Conservation (phyloP, 2,888 invertebrate genomes). For the Lottia gigantea region DNA sequence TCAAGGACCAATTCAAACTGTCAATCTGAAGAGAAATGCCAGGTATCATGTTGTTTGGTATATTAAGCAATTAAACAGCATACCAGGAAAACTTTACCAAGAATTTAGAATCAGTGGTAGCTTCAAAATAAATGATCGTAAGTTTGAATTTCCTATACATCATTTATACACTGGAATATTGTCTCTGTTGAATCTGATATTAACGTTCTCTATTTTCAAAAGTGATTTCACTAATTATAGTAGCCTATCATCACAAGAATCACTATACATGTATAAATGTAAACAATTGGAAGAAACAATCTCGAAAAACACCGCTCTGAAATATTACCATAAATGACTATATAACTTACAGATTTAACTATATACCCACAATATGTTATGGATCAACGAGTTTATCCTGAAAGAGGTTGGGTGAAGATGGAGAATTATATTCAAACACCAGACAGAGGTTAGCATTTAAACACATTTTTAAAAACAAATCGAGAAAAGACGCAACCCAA, state of each 20-base stretch:
- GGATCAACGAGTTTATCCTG: neutral
- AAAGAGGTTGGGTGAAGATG: neutral
- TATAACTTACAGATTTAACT: neutral
- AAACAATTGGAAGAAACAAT: too few species aligned
- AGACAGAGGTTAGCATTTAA: neutral
- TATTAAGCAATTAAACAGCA: conserved; percentile 5
- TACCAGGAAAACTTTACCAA: neutral
- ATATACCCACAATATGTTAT: neutral
- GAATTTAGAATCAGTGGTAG: neutral
- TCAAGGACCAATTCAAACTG: neutral
- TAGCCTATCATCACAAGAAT: too few species aligned
- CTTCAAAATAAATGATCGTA: neutral
- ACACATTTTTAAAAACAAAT: too few species aligned
- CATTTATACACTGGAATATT: too few species aligned
- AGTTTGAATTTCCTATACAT: neutral
- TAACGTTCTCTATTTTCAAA: too few species aligned
- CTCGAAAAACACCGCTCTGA: too few species aligned
- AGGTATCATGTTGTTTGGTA: neutral
- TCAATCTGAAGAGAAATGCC: neutral
- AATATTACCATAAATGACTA: too few species aligned
- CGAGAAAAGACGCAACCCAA: too few species aligned
- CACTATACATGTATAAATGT: too few species aligned
- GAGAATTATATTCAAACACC: neutral
- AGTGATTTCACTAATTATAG: too few species aligned
- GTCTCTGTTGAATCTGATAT: too few species aligned